Conservation (phyloP, 2,888 invertebrate species). For the Xestia ashworthii region DNA sequence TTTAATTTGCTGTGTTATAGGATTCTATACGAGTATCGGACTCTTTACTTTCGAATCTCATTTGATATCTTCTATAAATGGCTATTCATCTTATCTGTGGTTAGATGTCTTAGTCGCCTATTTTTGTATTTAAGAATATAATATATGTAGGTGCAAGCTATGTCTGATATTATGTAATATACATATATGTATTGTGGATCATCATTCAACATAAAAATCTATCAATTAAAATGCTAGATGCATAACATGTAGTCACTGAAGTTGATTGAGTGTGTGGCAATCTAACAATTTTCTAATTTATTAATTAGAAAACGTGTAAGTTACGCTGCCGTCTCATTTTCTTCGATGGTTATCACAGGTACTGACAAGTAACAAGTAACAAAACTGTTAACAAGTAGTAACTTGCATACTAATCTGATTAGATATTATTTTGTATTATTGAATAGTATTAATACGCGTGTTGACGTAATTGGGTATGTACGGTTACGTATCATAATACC, state of each 20-base stretch:
- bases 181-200: conserved; percentile 30
- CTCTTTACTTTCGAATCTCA: conserved; percentile 43
- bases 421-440: conserved; percentile 42
- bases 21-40: conserved; percentile 6
- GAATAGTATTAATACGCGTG: conserved; percentile 30
- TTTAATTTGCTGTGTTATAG: conserved; percentile 16
- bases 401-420: conserved; percentile 38
- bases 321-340: not conserved
- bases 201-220: conserved; percentile 14
- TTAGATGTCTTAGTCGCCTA: conserved; percentile 26
- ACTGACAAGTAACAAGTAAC: too few relatives aligned
- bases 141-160: conserved; percentile 32
- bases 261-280: conserved; percentile 13
- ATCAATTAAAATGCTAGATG: conserved; percentile 15
- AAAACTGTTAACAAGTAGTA: not conserved
- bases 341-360: not conserved
- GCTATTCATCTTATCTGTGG: conserved; percentile 9
- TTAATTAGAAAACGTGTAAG: conserved; percentile 11
- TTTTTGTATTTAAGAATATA: conserved; percentile 31
- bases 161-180: conserved; percentile 45
- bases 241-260: conserved; percentile 3
- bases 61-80: conserved; percentile 10
- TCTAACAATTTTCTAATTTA: conserved; percentile 21
- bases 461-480: conserved; percentile 8
- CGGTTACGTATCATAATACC: too few relatives aligned